Conservation (phyloP, 2,797 vertebrate species). For the Danio jaintianensis region DNA sequence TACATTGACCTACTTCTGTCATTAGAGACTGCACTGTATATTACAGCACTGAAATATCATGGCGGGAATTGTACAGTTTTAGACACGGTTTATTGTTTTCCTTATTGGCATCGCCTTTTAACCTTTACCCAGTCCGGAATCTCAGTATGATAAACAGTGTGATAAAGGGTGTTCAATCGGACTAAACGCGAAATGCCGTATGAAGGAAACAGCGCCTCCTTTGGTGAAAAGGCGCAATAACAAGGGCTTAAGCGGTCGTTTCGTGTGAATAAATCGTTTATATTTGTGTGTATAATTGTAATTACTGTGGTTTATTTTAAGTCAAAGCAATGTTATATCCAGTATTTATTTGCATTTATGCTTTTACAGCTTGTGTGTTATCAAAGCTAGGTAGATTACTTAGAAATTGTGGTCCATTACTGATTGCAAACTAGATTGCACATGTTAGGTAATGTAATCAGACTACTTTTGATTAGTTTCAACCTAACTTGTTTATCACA, state of each 20-base stretch:
- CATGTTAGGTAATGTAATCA: no score
- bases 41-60: slow-evolving; percentile 34
- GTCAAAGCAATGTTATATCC: not conserved
- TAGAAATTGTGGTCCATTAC: no score
- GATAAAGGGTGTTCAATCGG: not conserved
- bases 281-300: not conserved
- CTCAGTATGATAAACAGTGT: not conserved
- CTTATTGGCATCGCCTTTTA: slow-evolving; percentile 51
- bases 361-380: not conserved
- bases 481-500: not conserved
- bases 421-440: no score
- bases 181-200: not conserved
- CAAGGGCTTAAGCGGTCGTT: not conserved
- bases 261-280: no score
- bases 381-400: not conserved
- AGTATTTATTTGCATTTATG: not conserved
- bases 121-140: slow-evolving; percentile 1
- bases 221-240: slow-evolving; percentile 21
- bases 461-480: not conserved
- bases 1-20: slow-evolving; percentile 84
- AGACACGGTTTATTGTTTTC: not conserved
- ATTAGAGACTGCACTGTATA: slow-evolving; percentile 74
- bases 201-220: slow-evolving; percentile 50
- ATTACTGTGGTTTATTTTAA: no score
- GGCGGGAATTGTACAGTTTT: not conserved